Evolutionary conservation across 2,797 vertebrate genomes (phyloP), one percentile per base, ranked within the genome.

Genomic region (Poecilia wingei): DNA sequence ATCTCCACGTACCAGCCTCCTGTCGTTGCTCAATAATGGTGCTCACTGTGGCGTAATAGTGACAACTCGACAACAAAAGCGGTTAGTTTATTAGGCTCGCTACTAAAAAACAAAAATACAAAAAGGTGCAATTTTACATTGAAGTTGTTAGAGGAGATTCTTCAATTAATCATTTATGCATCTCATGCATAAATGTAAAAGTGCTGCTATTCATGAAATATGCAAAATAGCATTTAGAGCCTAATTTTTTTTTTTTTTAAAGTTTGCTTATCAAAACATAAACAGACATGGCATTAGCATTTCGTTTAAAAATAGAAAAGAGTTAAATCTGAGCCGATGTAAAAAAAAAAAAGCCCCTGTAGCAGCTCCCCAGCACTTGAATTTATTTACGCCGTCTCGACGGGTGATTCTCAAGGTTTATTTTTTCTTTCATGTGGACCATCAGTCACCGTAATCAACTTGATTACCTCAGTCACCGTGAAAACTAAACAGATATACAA

Each of bases 101-200:
- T 69, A 36, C 28, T 13, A 20, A 69, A 22, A 8, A 22, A 9
- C 22, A 51, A 53, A 53, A 10, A 45, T 41, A 45, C 2, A 45
- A 25, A 7, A 79, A 36, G 7, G 12, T 31, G 55, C 10, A 47
- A 57, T 82, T 36, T 28, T 14, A 59, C 25, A 45, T 45, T 70
- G 39, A 70, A 49, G 51, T 79, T 28, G 64, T 75, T 39, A 28
- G 68, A 68, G 18, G 10, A 46, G 20, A 36, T 14, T 45, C 12
- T 43, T 69, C 75, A 68, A 49, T 83, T 72, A 22, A 79, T 83
- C 74, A 76, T 83, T 79, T 22, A 79, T 66, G 51, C 25, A n/a
- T 43, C 39, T 55, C 46, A 75, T 72, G 55, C 68, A 79, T 75
- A 66, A 53, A 79, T 72, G 64, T 43, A 70, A 43, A 61, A 75